Percentiles rank a stretch among this genome's conserved stretches.
These are phyloP conservation scores for Sylvicola fuscatus DNA, from an alignment of 2,888 invertebrate species.

Conservation along the genomic window DNA sequence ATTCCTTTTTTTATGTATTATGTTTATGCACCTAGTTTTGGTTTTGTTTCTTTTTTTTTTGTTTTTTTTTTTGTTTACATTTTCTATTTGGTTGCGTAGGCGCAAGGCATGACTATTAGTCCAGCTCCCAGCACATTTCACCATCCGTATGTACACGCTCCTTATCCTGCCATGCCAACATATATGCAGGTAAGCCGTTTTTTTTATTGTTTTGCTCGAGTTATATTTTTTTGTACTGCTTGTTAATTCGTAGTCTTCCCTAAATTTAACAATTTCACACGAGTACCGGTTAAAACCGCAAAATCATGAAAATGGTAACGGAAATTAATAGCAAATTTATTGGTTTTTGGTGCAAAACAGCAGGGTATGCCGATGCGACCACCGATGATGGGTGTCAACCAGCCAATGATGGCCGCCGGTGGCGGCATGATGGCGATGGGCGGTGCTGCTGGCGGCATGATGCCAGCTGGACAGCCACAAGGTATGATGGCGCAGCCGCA, in stretches of 20 bases:
- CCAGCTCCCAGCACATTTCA: slow-evolving; percentile 29
- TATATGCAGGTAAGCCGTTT: slow-evolving; percentile 25
- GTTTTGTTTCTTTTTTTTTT: slow-evolving; percentile 5
- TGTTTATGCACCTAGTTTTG: background rate
- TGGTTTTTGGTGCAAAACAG: no score
- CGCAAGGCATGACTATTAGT: slow-evolving; percentile 29
- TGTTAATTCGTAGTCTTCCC: no score
- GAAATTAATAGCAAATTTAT: background rate
- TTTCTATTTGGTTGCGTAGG: slow-evolving; percentile 15
- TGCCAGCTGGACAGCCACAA: slow-evolving; percentile 11
- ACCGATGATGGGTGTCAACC: slow-evolving; percentile 18
- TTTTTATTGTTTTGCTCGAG: slow-evolving; percentile 9
- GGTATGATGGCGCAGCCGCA: slow-evolving; percentile 16
- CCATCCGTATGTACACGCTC: slow-evolving; percentile 28
- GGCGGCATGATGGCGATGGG: background rate
- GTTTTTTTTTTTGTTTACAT: slow-evolving; percentile 4
- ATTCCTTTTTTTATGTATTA: background rate
- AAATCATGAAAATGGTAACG: background rate
- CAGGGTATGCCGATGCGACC: slow-evolving; percentile 22
- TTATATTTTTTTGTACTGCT: no score
- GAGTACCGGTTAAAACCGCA: background rate
- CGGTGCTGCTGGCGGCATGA: slow-evolving; percentile 20
- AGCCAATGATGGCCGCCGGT: slow-evolving; percentile 7
- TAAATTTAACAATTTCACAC: no score
- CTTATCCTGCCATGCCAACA: slow-evolving; percentile 28